A percentile compares a stretch with the other conserved stretches of the same genome.
Conservation (phyloP, 2,888 invertebrate genomes). For the Monochamus alternatus region DNA sequence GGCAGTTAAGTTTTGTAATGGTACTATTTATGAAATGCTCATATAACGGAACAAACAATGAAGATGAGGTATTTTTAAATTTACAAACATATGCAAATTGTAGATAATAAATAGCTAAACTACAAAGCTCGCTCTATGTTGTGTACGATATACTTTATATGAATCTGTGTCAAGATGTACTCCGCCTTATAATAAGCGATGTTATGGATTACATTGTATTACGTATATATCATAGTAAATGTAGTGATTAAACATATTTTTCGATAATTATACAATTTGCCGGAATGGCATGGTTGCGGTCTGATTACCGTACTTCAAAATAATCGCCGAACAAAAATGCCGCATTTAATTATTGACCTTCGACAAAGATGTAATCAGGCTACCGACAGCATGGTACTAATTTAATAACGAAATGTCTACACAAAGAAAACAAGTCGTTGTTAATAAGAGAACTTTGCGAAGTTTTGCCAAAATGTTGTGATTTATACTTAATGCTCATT, state of each 20-base stretch:
- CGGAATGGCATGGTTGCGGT: conserved; percentile 15
- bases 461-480: too few relatives aligned
- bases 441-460: too few relatives aligned
- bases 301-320: conserved; percentile 26
- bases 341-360: conserved; percentile 20
- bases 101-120: too few relatives aligned
- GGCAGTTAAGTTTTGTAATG: too few relatives aligned
- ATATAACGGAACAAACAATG: too few relatives aligned
- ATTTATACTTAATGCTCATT: too few relatives aligned
- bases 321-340: conserved; percentile 23
- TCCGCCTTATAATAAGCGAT: not conserved
- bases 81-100: too few relatives aligned
- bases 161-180: too few relatives aligned
- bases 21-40: too few relatives aligned
- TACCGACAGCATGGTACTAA: not conserved
- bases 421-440: conserved; percentile 10
- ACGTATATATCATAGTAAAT: not conserved
- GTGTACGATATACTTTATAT: too few relatives aligned
- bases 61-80: too few relatives aligned
- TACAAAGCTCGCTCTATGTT: too few relatives aligned
- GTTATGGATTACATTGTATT: not conserved
- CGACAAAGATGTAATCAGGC: conserved; percentile 31
- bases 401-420: conserved; percentile 17
- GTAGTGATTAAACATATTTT: not conserved
- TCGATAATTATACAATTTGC: conserved; percentile 14